These are phyloP conservation scores for Drosophila anomelani DNA, from an alignment of 2,888 invertebrate species.

Conservation along the genomic window DNA sequence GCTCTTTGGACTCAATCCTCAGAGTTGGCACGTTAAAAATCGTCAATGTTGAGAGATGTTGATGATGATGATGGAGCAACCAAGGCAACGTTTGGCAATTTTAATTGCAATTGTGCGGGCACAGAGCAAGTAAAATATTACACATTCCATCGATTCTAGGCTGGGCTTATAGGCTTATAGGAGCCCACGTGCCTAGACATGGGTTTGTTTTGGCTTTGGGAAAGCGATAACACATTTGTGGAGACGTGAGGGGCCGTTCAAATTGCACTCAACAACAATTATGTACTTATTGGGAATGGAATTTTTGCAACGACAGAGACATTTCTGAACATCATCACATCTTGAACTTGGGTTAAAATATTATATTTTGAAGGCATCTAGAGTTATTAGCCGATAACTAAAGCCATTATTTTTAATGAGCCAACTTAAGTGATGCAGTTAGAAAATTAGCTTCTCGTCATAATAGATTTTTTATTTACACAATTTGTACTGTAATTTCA, in stretches of 20 bases:
- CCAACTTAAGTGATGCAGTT: neutral
- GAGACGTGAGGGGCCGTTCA: constrained; percentile 52
- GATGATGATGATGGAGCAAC: constrained; percentile 15
- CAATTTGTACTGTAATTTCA: neutral
- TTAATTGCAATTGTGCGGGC: constrained; percentile 26
- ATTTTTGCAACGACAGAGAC: constrained; percentile 3
- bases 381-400: neutral
- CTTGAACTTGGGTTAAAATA: neutral
- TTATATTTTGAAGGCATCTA: neutral
- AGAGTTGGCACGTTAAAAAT: constrained; percentile 43
- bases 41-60: constrained; percentile 18
- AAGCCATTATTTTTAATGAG: neutral
- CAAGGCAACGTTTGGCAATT: constrained; percentile 37
- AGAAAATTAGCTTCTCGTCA: neutral
- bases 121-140: neutral
- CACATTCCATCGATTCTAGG: constrained; percentile 14
- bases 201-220: constrained; percentile 19
- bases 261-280: constrained; percentile 42
- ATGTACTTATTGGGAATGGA: constrained; percentile 7
- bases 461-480: neutral
- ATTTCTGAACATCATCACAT: neutral
- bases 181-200: constrained; percentile 52
- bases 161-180: constrained; percentile 4
- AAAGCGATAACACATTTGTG: constrained; percentile 27
- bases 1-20: constrained; percentile 73